Conservation (phyloP, 1,140 invertebrate genomes). For the Monomorium pharaonis region DNA sequence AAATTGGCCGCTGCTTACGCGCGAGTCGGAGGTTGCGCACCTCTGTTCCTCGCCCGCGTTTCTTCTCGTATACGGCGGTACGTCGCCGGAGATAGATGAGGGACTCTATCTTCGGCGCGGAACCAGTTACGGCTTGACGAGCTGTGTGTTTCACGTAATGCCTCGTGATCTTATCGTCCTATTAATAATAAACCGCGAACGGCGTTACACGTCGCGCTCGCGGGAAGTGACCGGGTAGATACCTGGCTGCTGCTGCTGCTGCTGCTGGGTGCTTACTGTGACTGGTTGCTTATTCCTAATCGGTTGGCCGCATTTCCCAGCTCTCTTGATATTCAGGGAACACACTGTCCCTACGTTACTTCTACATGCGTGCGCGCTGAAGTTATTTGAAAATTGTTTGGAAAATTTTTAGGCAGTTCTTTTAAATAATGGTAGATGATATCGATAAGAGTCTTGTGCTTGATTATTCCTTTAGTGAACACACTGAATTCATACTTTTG, state of each 20-base stretch:
- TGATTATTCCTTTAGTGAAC: background rate
- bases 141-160: conserved; percentile 76
- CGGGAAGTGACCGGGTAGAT: conserved; percentile 12
- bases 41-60: conserved; percentile 55
- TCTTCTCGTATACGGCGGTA: conserved; percentile 64
- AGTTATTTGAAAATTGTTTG: background rate
- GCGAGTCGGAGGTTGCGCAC: conserved; percentile 43
- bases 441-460: too few species aligned
- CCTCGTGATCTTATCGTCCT: conserved; percentile 75
- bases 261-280: background rate
- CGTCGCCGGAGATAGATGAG: conserved; percentile 73
- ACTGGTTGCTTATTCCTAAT: conserved; percentile 14
- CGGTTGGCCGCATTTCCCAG: background rate
- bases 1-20: conserved; percentile 13
- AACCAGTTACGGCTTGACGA: conserved; percentile 76
- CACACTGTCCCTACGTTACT: background rate
- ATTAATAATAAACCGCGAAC: conserved; percentile 78
- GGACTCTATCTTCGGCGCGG: conserved; percentile 69
- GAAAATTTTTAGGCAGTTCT: background rate
- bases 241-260: background rate
- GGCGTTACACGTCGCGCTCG: conserved; percentile 68
- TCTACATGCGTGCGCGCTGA: background rate
- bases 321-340: background rate
- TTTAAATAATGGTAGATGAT: too few species aligned
- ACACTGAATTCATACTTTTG: background rate